phyloP scores from a whole-genome alignment of 2,797 vertebrate genomes.

The Synanceia verrucosa region DNA sequence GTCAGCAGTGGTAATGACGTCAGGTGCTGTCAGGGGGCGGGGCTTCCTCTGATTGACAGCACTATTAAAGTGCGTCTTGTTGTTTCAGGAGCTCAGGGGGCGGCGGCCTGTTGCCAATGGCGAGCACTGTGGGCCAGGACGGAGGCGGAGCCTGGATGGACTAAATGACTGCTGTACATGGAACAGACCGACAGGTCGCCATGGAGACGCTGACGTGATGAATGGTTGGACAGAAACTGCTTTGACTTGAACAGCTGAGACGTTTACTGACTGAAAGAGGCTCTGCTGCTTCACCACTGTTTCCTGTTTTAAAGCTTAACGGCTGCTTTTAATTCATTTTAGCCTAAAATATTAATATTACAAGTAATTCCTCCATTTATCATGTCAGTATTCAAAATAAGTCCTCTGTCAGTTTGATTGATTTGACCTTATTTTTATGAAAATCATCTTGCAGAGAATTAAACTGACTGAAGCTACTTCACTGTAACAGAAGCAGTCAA shows the following conservation, averaged over 20 bases:
- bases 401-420: neutral
- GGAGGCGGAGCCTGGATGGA: constrained; percentile 46
- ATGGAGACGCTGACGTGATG: constrained; percentile 32
- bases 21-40: neutral
- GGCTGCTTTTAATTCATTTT: neutral
- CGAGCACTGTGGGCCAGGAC: constrained; percentile 38
- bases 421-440: neutral
- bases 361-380: neutral
- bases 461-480: neutral
- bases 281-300: neutral
- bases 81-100: constrained; percentile 36
- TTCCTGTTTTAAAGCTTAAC: neutral
- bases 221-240: constrained; percentile 43
- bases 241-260: constrained; percentile 35
- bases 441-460: neutral
- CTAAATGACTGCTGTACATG: constrained; percentile 63
- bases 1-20: too few species aligned
- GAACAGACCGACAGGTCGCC: constrained; percentile 23
- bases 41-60: neutral
- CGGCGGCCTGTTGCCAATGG: neutral
- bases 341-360: neutral
- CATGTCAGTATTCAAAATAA: too few species aligned
- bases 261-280: constrained; percentile 12
- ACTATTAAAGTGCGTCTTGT: neutral
- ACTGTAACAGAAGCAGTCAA: too few species aligned